Evolutionary conservation across 2,113 vertebrate species (phyloP).

Genomic region (Thalassarche chlororhynchos): DNA sequence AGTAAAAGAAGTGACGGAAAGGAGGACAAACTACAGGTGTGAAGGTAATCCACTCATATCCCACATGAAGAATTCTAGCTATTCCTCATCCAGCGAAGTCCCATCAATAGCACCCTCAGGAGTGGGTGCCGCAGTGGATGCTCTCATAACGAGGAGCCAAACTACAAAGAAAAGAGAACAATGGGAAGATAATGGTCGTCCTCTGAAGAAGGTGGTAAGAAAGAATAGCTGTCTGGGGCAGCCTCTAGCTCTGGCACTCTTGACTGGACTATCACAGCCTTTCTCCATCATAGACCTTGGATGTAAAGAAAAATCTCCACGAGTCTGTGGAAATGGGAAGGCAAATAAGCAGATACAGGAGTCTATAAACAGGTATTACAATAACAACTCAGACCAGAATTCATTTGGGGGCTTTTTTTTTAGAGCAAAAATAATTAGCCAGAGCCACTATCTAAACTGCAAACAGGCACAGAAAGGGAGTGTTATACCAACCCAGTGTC

Average conservation of each 20-base stretch:
- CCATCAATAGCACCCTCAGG: neutral
- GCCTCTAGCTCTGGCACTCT: neutral
- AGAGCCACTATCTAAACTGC: neutral
- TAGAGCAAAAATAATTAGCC: neutral
- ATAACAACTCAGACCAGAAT: neutral
- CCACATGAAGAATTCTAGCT: neutral
- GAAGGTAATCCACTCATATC: neutral
- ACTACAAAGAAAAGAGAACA: neutral
- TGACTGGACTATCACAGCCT: neutral
- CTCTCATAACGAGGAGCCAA: neutral
- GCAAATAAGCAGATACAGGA: neutral
- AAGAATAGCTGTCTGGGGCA: neutral
- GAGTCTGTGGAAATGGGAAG: neutral
- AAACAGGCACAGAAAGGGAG: neutral
- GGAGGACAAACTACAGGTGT: neutral
- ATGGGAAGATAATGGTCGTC: accelerated
- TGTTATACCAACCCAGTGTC: neutral
- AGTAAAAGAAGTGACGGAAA: neutral
- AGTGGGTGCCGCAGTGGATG: neutral
- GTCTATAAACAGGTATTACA: neutral
- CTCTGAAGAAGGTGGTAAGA: neutral
- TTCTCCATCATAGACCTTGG: neutral
- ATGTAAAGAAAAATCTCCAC: neutral
- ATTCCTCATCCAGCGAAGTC: neutral
- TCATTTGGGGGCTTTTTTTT: neutral